Evolutionary conservation across 2,888 invertebrate genomes (phyloP).

Genomic region (Tetheella fluctuosa): DNA sequence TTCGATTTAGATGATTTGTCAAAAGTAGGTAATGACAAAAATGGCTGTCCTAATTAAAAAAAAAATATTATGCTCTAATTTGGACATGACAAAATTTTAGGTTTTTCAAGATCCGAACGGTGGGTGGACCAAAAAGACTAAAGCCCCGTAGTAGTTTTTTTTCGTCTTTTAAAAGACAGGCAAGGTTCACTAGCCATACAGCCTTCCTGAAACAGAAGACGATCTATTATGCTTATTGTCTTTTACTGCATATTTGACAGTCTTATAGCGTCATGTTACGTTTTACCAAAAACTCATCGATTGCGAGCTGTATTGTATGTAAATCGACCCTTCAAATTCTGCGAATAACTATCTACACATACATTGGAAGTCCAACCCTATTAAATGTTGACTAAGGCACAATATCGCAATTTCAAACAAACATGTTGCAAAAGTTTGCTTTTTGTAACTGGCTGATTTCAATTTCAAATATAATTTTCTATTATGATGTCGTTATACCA

Average conservation of each 20-base stretch:
- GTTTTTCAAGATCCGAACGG: no score
- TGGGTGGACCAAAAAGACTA: no score
- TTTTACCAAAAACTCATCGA: constrained; percentile 9
- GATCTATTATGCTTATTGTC: background rate
- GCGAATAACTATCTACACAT: background rate
- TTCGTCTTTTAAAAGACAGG: no score
- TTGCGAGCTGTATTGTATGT: constrained; percentile 7
- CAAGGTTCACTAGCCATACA: no score
- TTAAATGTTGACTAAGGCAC: background rate
- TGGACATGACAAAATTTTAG: no score
- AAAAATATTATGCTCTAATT: no score
- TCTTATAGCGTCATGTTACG: background rate
- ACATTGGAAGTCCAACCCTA: background rate
- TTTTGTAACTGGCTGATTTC: background rate
- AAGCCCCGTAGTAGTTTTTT: no score
- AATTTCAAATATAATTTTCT: background rate
- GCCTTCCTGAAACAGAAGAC: no score
- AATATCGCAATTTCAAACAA: background rate
- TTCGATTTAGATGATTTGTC: no score
- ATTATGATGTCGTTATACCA: background rate
- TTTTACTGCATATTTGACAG: background rate
- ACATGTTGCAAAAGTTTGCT: background rate
- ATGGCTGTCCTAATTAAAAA: no score
- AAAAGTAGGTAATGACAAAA: no score
- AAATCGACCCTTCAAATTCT: background rate